Base-by-base conservation (phyloP, 2,113 vertebrate species). In the Pristiophorus japonicus region DNA sequence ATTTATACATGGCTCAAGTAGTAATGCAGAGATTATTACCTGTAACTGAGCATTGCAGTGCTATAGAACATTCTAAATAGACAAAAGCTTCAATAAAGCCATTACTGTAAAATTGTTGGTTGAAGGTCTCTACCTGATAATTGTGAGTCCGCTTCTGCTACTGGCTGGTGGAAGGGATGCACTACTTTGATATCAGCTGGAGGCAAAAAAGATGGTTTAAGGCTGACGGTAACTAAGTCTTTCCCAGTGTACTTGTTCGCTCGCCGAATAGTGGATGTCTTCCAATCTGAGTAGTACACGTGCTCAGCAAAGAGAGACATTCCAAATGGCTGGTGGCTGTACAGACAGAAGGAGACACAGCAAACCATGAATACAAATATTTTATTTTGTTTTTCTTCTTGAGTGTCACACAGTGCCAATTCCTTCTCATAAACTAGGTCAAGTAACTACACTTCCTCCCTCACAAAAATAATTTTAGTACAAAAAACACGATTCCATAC, bases 171-270 rank as follows among this genome's bases (percentile, higher is more conserved):
- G 22, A 97, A 96, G 0, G 97, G 97, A 97, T 99, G 98, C 0
- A 99, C 97, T 65, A 99, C 97, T 97, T 97, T 98, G 92, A 99
- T 96, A 34, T 97, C 97, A 34, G 91, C 84, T 24, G 98, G 98
- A 95, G 98, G 96, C 70, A 97, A 96, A 95, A 96, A 95, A 75
- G 98, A 97, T 51, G 96, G 95, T 67, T 97, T 97, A 45, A 97
- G 95, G 95, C 96, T 98, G 62, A 99, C 97, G 59, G 96, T 97
- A 85, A 97, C 96, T 11, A 96, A 59, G n/a, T 97, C 95, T n/a
- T 98, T 97, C n/a, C 98, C 98, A 0, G 97, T 98, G 91, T 97
- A 97, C 96, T 98, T 99, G 96, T 98, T 97, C 47, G 98, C 96
- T 97, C 97, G 97, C 96, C 97, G 98, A 96, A 99, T 98, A 2